These are phyloP conservation scores for Antedon bifida DNA, from an alignment of 35 echinoderm and acorn worm genomes.

Conservation along the genomic window DNA sequence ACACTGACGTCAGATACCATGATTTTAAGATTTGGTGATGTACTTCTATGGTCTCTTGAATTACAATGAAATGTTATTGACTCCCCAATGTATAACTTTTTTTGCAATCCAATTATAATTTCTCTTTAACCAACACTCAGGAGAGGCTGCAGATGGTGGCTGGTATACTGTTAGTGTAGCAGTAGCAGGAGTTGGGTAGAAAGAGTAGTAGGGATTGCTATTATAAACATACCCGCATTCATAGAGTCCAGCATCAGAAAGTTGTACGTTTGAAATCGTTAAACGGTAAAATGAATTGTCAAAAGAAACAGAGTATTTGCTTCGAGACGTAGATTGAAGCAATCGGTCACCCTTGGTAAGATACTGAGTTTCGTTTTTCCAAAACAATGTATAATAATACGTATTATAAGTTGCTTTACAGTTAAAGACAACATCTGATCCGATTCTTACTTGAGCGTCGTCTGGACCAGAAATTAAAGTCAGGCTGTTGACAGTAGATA, in stretches of 20 bases:
- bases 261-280: neutral
- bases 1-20: neutral
- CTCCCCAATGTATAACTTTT: neutral
- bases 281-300: neutral
- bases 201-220: neutral
- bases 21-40: neutral
- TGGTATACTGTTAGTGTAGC: neutral
- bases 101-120: neutral
- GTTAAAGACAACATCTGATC: neutral
- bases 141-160: neutral
- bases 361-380: neutral
- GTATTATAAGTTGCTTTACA: neutral
- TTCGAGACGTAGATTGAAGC: neutral
- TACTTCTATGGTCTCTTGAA: neutral
- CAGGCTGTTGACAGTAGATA: neutral
- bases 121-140: neutral
- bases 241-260: neutral
- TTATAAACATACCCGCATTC: neutral
- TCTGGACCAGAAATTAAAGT: neutral
- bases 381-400: neutral
- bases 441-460: neutral
- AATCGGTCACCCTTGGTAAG: neutral
- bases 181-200: too few species aligned
- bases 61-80: neutral
- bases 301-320: neutral